Conservation (phyloP, 2,113 vertebrate genomes). For the Polypterus senegalus region DNA sequence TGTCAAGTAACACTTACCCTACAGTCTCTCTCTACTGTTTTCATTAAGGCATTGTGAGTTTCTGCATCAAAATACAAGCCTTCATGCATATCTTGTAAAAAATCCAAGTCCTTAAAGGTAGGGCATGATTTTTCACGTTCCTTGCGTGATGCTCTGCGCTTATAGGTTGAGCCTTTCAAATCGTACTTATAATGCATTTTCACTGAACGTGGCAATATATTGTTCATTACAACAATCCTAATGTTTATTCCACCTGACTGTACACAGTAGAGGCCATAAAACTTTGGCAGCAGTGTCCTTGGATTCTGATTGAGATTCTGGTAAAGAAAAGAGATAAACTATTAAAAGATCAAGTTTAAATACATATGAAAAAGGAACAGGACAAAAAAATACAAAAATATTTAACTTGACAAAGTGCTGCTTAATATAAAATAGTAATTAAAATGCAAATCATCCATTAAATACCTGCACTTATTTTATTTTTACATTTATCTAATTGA, state of each 20-base stretch:
- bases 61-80: slow-evolving; percentile 86
- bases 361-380: too few relatives aligned
- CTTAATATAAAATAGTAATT: too few relatives aligned
- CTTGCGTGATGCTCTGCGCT: slow-evolving; percentile 76
- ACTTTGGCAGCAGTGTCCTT: slow-evolving; percentile 85
- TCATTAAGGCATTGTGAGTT: slow-evolving; percentile 83
- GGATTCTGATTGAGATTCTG: slow-evolving; percentile 96
- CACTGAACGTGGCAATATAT: slow-evolving; percentile 74
- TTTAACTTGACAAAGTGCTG: too few relatives aligned
- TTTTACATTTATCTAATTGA: too few relatives aligned
- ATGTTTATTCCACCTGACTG: slow-evolving; percentile 74
- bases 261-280: slow-evolving; percentile 90
- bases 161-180: slow-evolving; percentile 87
- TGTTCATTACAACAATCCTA: slow-evolving; percentile 92
- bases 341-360: background rate
- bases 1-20: slow-evolving; percentile 54
- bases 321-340: background rate
- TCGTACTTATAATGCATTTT: slow-evolving; percentile 90
- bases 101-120: slow-evolving; percentile 91
- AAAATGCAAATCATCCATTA: too few relatives aligned
- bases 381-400: too few relatives aligned
- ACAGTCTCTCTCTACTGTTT: slow-evolving; percentile 88
- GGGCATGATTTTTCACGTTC: slow-evolving; percentile 71
- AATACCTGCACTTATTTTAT: too few relatives aligned
- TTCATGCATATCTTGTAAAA: slow-evolving; percentile 89